phyloP scores from a whole-genome alignment of 1,140 invertebrate genomes.

The Drosophila baimaii region DNA sequence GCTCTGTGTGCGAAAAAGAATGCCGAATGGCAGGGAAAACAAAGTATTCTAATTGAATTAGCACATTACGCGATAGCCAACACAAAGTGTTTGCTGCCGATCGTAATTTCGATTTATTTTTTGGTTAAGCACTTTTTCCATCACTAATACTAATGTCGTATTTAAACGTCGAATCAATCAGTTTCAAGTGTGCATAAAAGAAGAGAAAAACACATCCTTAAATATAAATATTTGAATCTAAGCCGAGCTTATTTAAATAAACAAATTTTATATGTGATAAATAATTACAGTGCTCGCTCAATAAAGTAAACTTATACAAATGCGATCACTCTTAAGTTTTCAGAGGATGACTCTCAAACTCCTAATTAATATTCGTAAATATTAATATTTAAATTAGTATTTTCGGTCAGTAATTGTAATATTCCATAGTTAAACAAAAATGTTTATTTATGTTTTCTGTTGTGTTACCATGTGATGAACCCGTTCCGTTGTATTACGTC shows the following conservation, averaged over 20 bases:
- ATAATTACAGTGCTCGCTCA: neutral
- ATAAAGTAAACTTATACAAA: neutral
- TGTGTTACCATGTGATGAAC: too few species aligned
- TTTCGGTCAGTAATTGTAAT: too few species aligned
- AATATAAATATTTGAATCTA: too few species aligned
- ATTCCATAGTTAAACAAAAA: neutral
- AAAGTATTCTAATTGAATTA: conserved; percentile 33
- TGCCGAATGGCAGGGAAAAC: conserved; percentile 5
- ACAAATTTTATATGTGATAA: neutral
- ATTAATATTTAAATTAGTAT: neutral
- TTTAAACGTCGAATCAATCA: too few species aligned
- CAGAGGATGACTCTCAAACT: neutral
- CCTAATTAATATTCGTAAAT: neutral
- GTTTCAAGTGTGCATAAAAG: too few species aligned
- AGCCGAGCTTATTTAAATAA: neutral
- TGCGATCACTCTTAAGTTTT: neutral
- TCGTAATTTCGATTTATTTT: conserved; percentile 18
- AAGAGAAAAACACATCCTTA: neutral
- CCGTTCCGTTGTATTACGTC: too few species aligned
- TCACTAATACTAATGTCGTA: neutral
- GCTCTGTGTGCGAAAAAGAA: neutral
- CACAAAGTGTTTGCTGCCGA: conserved; percentile 4
- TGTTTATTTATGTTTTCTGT: neutral
- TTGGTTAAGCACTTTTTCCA: neutral
- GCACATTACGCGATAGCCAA: conserved; percentile 21